Evolutionary conservation across 2,113 vertebrate genomes (phyloP).

Genomic region (Morone chrysops): DNA sequence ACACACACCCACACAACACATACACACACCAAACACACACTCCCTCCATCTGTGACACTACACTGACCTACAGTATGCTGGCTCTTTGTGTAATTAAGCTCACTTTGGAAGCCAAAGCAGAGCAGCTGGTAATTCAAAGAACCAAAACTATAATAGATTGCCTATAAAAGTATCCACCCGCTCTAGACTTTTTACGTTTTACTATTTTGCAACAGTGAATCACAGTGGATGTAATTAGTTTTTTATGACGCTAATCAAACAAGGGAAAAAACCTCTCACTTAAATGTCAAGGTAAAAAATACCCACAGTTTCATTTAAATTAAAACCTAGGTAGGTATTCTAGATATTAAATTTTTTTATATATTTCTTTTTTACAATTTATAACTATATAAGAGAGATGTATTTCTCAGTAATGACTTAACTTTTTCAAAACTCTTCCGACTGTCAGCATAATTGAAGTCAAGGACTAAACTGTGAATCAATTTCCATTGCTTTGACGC

Average conservation of each 20-base stretch:
- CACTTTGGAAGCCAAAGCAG: constrained; percentile 42
- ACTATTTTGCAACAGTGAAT: constrained; percentile 36
- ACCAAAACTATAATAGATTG: constrained; percentile 14
- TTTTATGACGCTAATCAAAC: constrained; percentile 18
- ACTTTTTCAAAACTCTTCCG: neutral
- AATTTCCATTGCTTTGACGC: neutral
- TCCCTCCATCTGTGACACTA: constrained; percentile 36
- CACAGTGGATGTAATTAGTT: constrained; percentile 30
- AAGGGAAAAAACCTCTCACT: neutral
- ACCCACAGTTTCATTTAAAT: neutral
- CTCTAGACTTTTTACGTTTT: constrained; percentile 7
- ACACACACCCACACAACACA: constrained; percentile 30
- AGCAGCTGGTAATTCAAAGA: constrained; percentile 43
- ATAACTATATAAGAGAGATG: no score
- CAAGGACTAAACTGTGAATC: neutral
- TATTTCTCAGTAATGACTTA: neutral
- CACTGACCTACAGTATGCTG: constrained; percentile 46
- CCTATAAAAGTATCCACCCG: constrained; percentile 50
- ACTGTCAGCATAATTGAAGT: neutral
- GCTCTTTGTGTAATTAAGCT: constrained; percentile 45
- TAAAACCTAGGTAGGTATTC: neutral
- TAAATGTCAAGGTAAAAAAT: constrained; percentile 32
- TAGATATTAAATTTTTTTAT: neutral
- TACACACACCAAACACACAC: constrained; percentile 24
- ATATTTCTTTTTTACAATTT: neutral